Evolutionary conservation across 2,888 invertebrate species (phyloP).

Genomic region (Clunio marinus): DNA sequence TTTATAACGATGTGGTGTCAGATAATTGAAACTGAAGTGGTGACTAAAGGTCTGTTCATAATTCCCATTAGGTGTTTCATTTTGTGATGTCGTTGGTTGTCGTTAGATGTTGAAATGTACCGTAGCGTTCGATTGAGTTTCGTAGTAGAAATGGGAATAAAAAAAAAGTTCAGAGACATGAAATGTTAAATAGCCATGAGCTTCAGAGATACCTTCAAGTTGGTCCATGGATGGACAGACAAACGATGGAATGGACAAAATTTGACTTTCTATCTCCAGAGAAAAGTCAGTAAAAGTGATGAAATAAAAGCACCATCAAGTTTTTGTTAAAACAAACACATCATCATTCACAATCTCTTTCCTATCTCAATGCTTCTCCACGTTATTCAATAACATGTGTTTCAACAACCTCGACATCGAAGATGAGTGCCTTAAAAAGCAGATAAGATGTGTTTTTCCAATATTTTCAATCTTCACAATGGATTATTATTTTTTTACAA

Average conservation of each 20-base stretch:
- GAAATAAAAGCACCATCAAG: neutral
- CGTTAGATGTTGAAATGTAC: constrained; percentile 1
- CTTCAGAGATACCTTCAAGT: too few relatives aligned
- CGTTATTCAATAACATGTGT: constrained; percentile 7
- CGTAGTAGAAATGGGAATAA: too few relatives aligned
- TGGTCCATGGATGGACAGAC: too few relatives aligned
- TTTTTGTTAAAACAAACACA: constrained; percentile 9
- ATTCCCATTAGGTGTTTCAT: constrained; percentile 24
- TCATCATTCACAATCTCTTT: constrained; percentile 7
- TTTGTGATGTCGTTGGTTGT: neutral
- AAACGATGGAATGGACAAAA: neutral
- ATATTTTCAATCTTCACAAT: constrained; percentile 26
- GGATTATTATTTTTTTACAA: neutral
- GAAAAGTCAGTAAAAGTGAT: constrained; percentile 9
- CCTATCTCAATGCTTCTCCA: neutral
- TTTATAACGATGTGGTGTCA: constrained; percentile 28
- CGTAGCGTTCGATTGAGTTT: neutral
- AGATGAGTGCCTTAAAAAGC: neutral
- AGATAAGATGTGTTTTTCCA: constrained; percentile 19
- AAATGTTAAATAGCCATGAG: too few relatives aligned
- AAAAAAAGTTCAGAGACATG: too few relatives aligned
- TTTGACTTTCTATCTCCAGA: too few relatives aligned
- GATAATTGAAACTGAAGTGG: constrained; percentile 33
- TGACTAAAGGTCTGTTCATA: constrained; percentile 27
- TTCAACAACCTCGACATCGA: neutral